Base-by-base conservation (phyloP, 2,113 vertebrate species). In the Pardalotus punctatus region DNA sequence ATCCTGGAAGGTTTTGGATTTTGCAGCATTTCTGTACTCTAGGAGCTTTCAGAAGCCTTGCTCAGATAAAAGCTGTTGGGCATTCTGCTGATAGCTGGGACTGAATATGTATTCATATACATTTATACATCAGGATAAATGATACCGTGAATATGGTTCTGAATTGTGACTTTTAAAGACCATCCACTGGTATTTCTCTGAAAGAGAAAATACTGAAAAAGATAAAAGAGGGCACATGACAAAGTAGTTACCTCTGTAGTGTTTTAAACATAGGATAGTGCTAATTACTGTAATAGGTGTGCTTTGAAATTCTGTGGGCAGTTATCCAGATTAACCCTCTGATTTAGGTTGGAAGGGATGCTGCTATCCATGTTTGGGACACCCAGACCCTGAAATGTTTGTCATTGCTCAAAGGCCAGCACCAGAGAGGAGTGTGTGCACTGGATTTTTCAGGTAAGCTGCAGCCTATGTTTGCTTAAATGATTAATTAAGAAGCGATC, bases 301-400 rank as follows among this genome's bases (percentile, higher is more conserved):
- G n/a, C 65, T 90, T 86, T 54, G 64, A 77, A 45, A 50, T 83
- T 92, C 38, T 60, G 0, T 64, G 48, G 85, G 21, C 43, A 82
- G 50, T 61, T 82, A 80, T 73, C 81, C 42, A 20, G 11, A 71
- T 51, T 67, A 87, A 64, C 71, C 3, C 65, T 97, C 19, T 97
- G 17, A 23, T 95, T 93, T 96, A 99, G 99, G 98, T 99, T 95
- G 99, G 99, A 91, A 98, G 99, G 97, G 99, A 99, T 96, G 98
- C 99, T 57, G 98, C 99, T 25, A 97, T 99, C 93, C 99, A 99
- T 17, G 96, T 99, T 16, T 99, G 99, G 99, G 99, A 99, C 96
- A 98, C 99, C 10, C 98, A 99, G 78, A 99, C 98, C 4, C 97
- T 99, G 78, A 99, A 99, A 95, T 99, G 99, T 97, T 96, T 99